Base-by-base conservation (phyloP, 2,113 vertebrate species). In the Thomomys bottae region DNA sequence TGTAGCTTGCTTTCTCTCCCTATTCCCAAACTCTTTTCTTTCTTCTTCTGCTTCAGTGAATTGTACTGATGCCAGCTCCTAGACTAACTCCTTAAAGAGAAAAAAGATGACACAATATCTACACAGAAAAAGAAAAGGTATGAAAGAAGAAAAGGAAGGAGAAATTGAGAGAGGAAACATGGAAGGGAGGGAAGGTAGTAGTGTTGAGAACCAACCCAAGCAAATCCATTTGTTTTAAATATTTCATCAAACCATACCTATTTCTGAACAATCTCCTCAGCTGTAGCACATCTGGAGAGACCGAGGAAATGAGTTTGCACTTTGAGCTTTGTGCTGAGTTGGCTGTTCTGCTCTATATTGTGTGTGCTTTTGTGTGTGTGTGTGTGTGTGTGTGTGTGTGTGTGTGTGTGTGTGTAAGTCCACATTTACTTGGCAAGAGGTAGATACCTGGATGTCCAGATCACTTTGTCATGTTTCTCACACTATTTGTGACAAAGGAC, bases 191-290 rank as follows among this genome's bases (percentile, higher is more conserved):
- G 26, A 6, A 21, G 45, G 59, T 54, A 54, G 23, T 30, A 70
- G 59, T 26, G 15, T 30, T 75, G 38, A 26, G 8, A 63, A 84
- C 23, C 3, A 42, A 80, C 8, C 45, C 38, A 30, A 76, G 79
- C 24, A 78, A 49, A 66, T 34, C 40, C 49, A 59, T 61, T 78
- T 83, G 32, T 54, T 94, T 84, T 42, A 36, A 30, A 76, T 49
- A 45, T 88, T 59, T 76, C 45, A 80, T 85, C 26, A 70, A 88
- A 76, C n/a, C 23, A 12, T 68, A 63, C 36, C 67, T 80, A 30
- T 66, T 95, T 81, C 93, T 72, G 30, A 92, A 42, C n/a, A 67
- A 67, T 79, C n/a, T 92, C 38, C 78, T 89, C 87, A 57, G 63
- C 67, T 90, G 88, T 59, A 30, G 36, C 42, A 72, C 67, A 78